These are phyloP conservation scores for Pogonophryne albipinna DNA, from an alignment of 2,797 vertebrate genomes.

Conservation along the genomic window DNA sequence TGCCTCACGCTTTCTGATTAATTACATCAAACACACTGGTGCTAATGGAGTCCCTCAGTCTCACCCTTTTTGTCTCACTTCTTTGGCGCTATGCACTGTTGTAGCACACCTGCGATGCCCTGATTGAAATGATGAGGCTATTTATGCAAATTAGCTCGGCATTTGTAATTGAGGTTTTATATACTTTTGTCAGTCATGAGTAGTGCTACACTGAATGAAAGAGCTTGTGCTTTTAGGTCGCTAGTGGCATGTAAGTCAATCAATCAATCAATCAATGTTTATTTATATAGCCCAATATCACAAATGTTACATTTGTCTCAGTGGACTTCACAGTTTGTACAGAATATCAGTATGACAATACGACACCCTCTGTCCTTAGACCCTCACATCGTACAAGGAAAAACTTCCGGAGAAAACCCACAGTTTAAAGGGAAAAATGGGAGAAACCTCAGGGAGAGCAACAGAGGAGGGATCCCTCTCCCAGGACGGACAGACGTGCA, in stretches of 20 bases:
- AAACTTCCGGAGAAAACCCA: too few species aligned
- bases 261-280: too few species aligned
- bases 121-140: slow-evolving; percentile 31
- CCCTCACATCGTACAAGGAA: too few species aligned
- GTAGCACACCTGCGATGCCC: slow-evolving; percentile 38
- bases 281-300: too few species aligned
- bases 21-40: slow-evolving; percentile 71
- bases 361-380: too few species aligned
- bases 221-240: slow-evolving; percentile 29
- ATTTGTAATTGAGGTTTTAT: slow-evolving; percentile 37
- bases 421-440: too few species aligned
- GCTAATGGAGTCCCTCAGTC: slow-evolving; percentile 53
- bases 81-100: slow-evolving; percentile 35
- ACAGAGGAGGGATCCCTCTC: too few species aligned
- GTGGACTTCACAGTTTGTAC: too few species aligned
- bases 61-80: slow-evolving; percentile 14
- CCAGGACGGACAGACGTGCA: too few species aligned
- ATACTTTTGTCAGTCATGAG: slow-evolving; percentile 21
- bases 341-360: too few species aligned
- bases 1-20: slow-evolving; percentile 72
- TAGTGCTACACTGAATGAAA: slow-evolving; percentile 8
- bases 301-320: too few species aligned
- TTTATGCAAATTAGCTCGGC: slow-evolving; percentile 41
- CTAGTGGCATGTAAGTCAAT: slow-evolving; percentile 4
- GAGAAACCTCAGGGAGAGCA: too few species aligned